A percentile compares a stretch with the other conserved stretches of the same genome.
phyloP scores from a whole-genome alignment of 2,113 vertebrate species.

The Gadus macrocephalus region DNA sequence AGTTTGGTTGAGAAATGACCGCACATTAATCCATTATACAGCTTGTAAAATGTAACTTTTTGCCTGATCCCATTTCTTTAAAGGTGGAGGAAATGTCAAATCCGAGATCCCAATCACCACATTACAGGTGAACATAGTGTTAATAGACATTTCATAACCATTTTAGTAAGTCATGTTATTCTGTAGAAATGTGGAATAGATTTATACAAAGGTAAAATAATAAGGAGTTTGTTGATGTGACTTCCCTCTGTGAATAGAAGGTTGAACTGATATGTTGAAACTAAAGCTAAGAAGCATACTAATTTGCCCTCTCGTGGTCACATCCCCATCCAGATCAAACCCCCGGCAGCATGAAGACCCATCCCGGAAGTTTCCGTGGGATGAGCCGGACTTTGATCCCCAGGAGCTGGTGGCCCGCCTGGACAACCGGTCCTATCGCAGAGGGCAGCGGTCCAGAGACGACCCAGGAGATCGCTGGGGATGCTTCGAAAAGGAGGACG shows the following conservation, averaged over 20 bases:
- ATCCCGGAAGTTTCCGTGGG: constrained; percentile 40
- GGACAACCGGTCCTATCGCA: constrained; percentile 17
- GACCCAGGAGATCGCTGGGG: constrained; percentile 38
- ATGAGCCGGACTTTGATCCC: constrained; percentile 46
- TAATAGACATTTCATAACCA: neutral
- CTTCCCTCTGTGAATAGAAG: neutral
- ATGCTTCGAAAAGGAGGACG: constrained; percentile 22
- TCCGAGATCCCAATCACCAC: constrained; percentile 57
- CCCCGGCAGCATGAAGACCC: constrained; percentile 29
- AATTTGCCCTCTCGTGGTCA: neutral
- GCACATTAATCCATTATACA: too few species aligned
- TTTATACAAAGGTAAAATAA: neutral
- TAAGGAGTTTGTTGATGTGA: neutral
- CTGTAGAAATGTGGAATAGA: neutral
- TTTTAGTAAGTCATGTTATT: neutral
- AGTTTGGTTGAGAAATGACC: too few species aligned
- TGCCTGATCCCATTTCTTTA: constrained; percentile 21
- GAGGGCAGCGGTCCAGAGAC: constrained; percentile 24
- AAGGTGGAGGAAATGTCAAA: constrained; percentile 66
- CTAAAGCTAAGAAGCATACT: neutral
- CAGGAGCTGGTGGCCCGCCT: constrained; percentile 40
- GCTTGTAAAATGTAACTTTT: constrained; percentile 3
- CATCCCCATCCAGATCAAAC: constrained; percentile 49
- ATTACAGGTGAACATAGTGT: constrained; percentile 54
- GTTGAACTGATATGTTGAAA: neutral